These are phyloP conservation scores for Dynastes grantii DNA, from an alignment of 2,888 invertebrate genomes.

Conservation along the genomic window DNA sequence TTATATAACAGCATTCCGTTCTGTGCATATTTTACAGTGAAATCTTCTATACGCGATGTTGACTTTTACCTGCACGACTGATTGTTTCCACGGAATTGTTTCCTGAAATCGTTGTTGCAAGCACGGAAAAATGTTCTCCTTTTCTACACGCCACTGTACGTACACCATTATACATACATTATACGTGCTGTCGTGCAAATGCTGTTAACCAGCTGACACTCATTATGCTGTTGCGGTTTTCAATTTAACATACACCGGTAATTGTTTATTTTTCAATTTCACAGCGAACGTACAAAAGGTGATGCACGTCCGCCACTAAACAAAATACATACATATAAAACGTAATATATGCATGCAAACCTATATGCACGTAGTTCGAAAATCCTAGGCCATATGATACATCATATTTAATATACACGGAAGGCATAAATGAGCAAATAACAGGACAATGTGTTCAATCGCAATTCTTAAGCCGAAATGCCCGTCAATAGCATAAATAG, in stretches of 20 bases:
- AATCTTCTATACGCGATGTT: background rate
- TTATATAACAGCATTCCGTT: background rate
- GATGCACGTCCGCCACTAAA: background rate
- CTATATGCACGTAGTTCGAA: background rate
- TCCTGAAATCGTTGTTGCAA: background rate
- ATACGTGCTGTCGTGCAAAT: background rate
- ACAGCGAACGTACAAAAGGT: background rate
- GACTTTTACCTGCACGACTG: background rate
- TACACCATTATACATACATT: slow-evolving; percentile 1
- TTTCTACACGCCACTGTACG: slow-evolving; percentile 1
- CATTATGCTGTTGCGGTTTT: slow-evolving; percentile 4
- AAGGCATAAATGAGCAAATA: slow-evolving; percentile 6
- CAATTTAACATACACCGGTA: slow-evolving; percentile 7
- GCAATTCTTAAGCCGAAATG: background rate
- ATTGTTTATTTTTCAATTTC: slow-evolving; percentile 31
- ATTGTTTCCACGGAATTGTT: background rate
- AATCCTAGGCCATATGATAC: background rate
- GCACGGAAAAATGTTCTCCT: background rate
- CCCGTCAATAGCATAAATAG: background rate
- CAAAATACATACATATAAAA: slow-evolving; percentile 4
- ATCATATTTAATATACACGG: background rate
- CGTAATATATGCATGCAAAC: background rate
- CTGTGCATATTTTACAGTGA: background rate
- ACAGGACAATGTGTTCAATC: background rate
- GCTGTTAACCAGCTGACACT: slow-evolving; percentile 14